Base-by-base conservation (phyloP, 2,888 invertebrate species). In the Thelaira solivaga region DNA sequence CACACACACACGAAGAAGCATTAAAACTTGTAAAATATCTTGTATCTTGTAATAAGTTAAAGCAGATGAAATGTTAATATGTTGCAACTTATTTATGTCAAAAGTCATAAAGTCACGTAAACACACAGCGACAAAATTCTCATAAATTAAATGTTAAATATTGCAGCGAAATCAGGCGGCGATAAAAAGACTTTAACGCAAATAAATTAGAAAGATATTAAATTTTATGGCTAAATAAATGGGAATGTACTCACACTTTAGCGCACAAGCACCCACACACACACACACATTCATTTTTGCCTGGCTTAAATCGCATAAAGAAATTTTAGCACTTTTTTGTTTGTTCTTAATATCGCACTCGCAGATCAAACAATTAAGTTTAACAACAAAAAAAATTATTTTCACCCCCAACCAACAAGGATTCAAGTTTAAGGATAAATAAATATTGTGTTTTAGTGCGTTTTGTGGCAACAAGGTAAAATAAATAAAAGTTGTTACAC, bases 51-150 rank as follows among this genome's bases (percentile, higher is more conserved):
- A 16, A 53, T 16, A 62, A 62, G 47, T 75, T 67, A 41, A 61
- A 76, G 59, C 53, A 76, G 67, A 72, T 76, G 76, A 76, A 76
- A 76, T 76, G 76, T 76, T 72, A 76, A 72, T 76, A 72, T 72
- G 72, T 76, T 76, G 72, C 72, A 72, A 55, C 76, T 62, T 72
- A 67, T 72, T 72, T 55, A 76, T 72, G 76, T 67, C 76, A 72
- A 72, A 67, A 76, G 72, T 76, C 76, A 76, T 76, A 76, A 76
- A 76, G 76, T 76, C 76, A 72, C 72, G 76, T 76, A 72, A 76
- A 76, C 43, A 62, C 55, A 49, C 47, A 71, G 76, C 71, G 72
- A 61, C 67, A 67, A 72, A 72, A 72, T 49, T 62, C 67, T 71
- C 76, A 76, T 76, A 76, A 76, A 71, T 71, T 76, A 76, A n/a